Conservation (phyloP, 64 coral and sea anemone species). For the Porites lutea region DNA sequence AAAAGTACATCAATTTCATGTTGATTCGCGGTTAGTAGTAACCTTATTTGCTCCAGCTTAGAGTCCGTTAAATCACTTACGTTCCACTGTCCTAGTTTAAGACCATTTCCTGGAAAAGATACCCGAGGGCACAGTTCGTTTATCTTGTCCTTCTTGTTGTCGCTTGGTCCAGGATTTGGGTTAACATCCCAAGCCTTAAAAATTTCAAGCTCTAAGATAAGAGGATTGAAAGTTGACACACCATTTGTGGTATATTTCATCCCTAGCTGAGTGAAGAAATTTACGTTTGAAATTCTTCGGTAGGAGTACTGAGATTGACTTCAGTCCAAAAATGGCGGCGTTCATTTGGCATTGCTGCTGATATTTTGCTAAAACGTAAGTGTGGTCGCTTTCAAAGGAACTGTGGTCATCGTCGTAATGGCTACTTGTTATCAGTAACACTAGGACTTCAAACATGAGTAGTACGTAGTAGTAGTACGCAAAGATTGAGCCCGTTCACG, state of each 20-base stretch:
- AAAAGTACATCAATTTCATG: not conserved
- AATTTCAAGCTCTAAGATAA: not conserved
- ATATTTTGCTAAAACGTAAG: no score
- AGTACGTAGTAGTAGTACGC: no score
- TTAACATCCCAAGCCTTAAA: not conserved
- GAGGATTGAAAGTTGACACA: not conserved
- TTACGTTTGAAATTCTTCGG: no score
- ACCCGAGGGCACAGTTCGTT: not conserved
- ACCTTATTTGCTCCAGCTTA: constrained; percentile 13
- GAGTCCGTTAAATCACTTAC: not conserved
- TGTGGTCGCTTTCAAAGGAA: no score
- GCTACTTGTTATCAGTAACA: no score
- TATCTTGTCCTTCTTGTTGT: not conserved
- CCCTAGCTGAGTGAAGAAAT: no score
- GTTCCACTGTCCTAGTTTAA: not conserved
- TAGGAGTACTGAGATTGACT: no score
- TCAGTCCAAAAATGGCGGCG: no score
- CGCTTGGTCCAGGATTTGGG: constrained; percentile 5
- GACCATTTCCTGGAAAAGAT: not conserved
- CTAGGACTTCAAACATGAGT: no score
- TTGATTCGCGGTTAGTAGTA: not conserved
- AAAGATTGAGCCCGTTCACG: no score
- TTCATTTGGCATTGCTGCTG: no score
- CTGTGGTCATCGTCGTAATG: no score
- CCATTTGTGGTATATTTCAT: constrained; percentile 9